Percentiles rank a stretch among this genome's conserved stretches.
phyloP scores from a whole-genome alignment of 2,888 invertebrate genomes.

The Hyposoter didymator region DNA sequence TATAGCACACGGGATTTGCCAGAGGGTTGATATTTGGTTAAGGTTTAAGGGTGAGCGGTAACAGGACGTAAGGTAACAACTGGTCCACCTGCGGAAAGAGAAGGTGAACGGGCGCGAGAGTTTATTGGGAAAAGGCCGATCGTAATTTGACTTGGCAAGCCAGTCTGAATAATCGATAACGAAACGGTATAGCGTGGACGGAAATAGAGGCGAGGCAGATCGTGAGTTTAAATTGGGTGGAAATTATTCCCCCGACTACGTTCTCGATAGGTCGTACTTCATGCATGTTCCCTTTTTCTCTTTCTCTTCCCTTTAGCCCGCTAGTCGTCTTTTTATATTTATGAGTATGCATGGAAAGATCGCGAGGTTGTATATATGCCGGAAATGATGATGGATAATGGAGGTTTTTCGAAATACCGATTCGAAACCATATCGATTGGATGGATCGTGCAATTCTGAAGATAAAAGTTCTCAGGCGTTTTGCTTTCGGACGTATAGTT shows the following conservation, averaged over 20 bases:
- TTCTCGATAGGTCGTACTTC: conserved; percentile 16
- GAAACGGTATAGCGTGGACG: conserved; percentile 66
- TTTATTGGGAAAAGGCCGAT: conserved; percentile 75
- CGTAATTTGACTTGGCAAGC: conserved; percentile 78
- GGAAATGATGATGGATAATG: conserved; percentile 11
- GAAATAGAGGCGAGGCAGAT: conserved; percentile 79
- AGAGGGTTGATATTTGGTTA: neutral
- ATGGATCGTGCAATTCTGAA: neutral
- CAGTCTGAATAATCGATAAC: conserved; percentile 80
- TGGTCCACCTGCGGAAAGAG: conserved; percentile 22
- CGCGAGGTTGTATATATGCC: neutral
- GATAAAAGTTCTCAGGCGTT: neutral
- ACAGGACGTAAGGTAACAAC: neutral
- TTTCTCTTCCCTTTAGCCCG: neutral
- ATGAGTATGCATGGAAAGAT: neutral
- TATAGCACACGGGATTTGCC: conserved; percentile 31
- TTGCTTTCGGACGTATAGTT: conserved; percentile 6
- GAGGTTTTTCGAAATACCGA: neutral
- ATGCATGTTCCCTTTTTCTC: conserved; percentile 24
- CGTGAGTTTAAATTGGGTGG: conserved; percentile 80
- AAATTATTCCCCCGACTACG: conserved; percentile 75
- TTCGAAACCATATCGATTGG: neutral
- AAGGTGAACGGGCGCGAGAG: conserved; percentile 61
- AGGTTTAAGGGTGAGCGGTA: conserved; percentile 5
- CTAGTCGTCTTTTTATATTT: neutral